A percentile compares a stretch with the other conserved stretches of the same genome.
Evolutionary conservation across 2,797 vertebrate genomes (phyloP).

Genomic region (Chloroceryle amazona): DNA sequence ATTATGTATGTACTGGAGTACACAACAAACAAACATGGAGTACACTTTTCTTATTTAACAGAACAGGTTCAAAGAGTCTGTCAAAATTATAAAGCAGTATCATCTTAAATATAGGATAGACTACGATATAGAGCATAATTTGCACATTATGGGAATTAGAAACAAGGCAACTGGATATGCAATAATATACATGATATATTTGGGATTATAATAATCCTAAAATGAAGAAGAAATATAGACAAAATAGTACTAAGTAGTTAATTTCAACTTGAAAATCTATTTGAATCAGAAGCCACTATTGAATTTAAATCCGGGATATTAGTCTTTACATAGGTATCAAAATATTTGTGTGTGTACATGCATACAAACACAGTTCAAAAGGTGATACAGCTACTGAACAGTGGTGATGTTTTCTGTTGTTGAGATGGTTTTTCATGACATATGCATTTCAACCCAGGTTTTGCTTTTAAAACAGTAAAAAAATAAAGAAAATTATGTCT

Average conservation of each 20-base stretch:
- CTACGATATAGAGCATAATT: background rate
- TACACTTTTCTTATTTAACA: background rate
- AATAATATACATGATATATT: background rate
- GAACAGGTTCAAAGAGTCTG: background rate
- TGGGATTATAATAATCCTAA: background rate
- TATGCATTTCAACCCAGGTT: background rate
- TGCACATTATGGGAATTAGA: background rate
- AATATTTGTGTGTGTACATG: background rate
- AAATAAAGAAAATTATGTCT: background rate
- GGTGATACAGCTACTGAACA: background rate
- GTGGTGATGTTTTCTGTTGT: background rate
- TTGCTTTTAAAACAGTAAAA: background rate
- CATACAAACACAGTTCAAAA: background rate
- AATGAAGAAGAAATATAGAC: background rate
- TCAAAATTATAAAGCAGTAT: background rate
- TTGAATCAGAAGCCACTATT: background rate
- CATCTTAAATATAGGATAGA: background rate
- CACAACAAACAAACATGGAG: background rate
- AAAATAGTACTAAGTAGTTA: background rate
- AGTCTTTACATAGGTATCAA: background rate
- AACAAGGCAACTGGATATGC: background rate
- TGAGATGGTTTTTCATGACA: fast-evolving
- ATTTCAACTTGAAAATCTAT: background rate
- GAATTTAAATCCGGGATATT: background rate
- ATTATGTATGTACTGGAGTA: background rate